Evolutionary conservation across 1,140 invertebrate species (phyloP).

Genomic region (Drosophila punjabiensis): DNA sequence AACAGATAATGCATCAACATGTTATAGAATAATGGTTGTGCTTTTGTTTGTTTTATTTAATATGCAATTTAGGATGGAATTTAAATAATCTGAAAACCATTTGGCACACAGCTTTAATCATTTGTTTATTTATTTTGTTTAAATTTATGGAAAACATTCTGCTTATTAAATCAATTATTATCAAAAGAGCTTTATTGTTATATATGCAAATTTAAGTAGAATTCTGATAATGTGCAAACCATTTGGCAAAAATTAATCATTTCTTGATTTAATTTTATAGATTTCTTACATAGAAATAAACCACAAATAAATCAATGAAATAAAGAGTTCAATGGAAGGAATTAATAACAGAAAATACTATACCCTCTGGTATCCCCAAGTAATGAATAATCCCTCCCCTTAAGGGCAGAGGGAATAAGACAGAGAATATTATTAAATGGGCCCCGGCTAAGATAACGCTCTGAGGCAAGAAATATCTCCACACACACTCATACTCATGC

Average conservation of each 20-base stretch:
- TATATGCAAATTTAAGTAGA: not conserved
- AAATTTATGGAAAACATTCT: too few species aligned
- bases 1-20: not conserved
- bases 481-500: slow-evolving; percentile 12
- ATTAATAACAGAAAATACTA: not conserved
- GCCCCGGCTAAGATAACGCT: slow-evolving; percentile 42
- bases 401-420: not conserved
- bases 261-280: not conserved
- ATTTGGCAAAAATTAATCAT: not conserved
- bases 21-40: not conserved
- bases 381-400: slow-evolving; percentile 1
- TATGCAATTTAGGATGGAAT: not conserved
- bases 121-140: not conserved
- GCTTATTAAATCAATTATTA: not conserved
- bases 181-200: not conserved
- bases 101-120: too few species aligned
- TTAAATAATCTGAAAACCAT: slow-evolving; percentile 13
- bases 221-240: not conserved
- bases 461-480: slow-evolving; percentile 19
- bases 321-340: not conserved
- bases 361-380: not conserved
- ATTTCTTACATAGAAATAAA: not conserved
- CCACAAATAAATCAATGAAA: not conserved
- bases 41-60: slow-evolving; percentile 14
- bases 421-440: slow-evolving; percentile 12